phyloP scores from a whole-genome alignment of 2,113 vertebrate genomes.

The Vulpes lagopus region DNA sequence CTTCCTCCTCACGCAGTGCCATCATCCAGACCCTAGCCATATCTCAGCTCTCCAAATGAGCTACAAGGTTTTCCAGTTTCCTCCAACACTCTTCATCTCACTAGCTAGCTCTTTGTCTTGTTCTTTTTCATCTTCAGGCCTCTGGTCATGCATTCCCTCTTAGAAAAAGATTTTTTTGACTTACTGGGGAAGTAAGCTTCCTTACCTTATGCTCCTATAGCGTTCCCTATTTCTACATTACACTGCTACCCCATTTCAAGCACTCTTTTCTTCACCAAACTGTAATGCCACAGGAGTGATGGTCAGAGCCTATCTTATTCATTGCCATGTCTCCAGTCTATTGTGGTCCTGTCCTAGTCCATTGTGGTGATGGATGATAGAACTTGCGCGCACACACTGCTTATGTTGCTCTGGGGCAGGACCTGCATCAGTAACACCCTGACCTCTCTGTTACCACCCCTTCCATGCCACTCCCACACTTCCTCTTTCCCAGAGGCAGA shows the following conservation, averaged over 20 bases:
- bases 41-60: neutral
- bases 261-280: neutral
- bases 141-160: neutral
- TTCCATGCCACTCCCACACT: neutral
- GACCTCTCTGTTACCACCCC: fast-evolving
- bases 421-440: neutral
- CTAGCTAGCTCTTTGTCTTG: neutral
- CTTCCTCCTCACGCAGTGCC: neutral
- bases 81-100: neutral
- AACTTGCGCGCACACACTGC: fast-evolving
- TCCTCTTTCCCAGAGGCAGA: neutral
- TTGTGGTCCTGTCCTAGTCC: neutral
- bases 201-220: neutral
- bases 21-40: neutral
- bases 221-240: neutral
- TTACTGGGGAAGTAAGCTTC: neutral
- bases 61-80: neutral
- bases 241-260: neutral
- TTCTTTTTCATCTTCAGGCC: neutral
- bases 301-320: neutral
- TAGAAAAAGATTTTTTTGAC: neutral
- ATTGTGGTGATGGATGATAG: neutral
- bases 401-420: fast-evolving
- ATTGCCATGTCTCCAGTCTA: fast-evolving
- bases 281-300: neutral